Conservation (phyloP, 2,113 vertebrate genomes). For the Indicator maculatus region DNA sequence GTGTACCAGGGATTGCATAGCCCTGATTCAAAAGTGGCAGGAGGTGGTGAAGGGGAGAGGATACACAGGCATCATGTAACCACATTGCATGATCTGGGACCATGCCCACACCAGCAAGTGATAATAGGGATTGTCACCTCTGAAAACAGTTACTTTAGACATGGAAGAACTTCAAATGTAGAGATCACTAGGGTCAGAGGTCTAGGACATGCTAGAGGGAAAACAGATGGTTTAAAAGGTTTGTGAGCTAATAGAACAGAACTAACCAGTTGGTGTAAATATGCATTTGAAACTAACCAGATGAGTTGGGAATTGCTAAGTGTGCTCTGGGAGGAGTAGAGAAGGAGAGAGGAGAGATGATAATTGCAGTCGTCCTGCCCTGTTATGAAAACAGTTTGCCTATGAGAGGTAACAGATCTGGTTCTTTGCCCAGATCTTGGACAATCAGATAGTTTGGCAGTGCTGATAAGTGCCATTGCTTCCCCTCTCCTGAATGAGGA, state of each 20-base stretch:
- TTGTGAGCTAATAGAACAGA: constrained; percentile 18
- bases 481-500: fast-evolving
- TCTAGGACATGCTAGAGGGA: constrained; percentile 39
- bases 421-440: background rate
- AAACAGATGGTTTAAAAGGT: constrained; percentile 55
- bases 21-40: background rate
- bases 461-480: background rate
- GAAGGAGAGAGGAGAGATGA: background rate
- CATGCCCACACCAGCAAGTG: background rate
- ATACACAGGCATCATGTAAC: background rate
- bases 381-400: background rate
- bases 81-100: background rate
- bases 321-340: background rate
- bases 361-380: constrained; percentile 13
- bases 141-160: constrained; percentile 47
- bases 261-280: constrained; percentile 44
- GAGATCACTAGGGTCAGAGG: constrained; percentile 21
- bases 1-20: background rate
- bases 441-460: background rate
- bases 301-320: constrained; percentile 26
- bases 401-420: background rate
- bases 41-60: background rate
- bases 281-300: constrained; percentile 58
- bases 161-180: background rate
- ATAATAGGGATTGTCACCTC: constrained; percentile 55